Conservation (phyloP, 2,888 invertebrate species). For the Harpagoxenus sublaevis region DNA sequence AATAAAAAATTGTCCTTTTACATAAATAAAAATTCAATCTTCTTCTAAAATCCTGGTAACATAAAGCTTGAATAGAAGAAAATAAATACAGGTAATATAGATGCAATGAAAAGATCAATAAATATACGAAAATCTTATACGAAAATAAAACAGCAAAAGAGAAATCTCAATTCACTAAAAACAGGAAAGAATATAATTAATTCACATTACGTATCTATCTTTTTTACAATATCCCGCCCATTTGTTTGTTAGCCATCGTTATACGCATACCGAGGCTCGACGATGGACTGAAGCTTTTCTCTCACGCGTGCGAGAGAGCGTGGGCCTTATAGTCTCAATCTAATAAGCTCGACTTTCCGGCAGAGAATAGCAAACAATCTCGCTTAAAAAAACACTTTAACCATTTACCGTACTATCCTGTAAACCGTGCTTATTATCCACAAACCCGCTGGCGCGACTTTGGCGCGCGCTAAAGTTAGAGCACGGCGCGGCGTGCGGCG, state of each 20-base stretch:
- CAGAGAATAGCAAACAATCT: slow-evolving; percentile 29
- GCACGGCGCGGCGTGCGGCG: neutral
- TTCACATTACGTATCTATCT: too few species aligned
- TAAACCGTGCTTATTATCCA: slow-evolving; percentile 26
- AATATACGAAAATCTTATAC: neutral
- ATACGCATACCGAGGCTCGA: too few species aligned
- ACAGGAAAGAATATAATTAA: neutral
- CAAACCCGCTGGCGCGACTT: slow-evolving; percentile 5
- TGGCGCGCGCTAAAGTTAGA: slow-evolving; percentile 57
- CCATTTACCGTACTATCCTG: neutral
- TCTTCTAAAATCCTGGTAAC: neutral
- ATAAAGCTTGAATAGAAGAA: neutral
- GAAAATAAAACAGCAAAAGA: neutral
- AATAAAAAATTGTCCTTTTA: neutral
- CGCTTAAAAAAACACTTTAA: slow-evolving; percentile 25
- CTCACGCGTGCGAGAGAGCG: neutral
- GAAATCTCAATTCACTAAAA: neutral
- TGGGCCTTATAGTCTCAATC: neutral
- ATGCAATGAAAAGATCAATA: neutral
- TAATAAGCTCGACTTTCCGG: slow-evolving; percentile 20
- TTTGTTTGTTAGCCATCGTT: neutral
- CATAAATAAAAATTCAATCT: neutral
- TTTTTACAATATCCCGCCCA: too few species aligned
- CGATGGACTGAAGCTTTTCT: neutral
- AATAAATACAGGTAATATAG: neutral